These are phyloP conservation scores for Agapostemon virescens DNA, from an alignment of 2,888 invertebrate species.

Conservation along the genomic window DNA sequence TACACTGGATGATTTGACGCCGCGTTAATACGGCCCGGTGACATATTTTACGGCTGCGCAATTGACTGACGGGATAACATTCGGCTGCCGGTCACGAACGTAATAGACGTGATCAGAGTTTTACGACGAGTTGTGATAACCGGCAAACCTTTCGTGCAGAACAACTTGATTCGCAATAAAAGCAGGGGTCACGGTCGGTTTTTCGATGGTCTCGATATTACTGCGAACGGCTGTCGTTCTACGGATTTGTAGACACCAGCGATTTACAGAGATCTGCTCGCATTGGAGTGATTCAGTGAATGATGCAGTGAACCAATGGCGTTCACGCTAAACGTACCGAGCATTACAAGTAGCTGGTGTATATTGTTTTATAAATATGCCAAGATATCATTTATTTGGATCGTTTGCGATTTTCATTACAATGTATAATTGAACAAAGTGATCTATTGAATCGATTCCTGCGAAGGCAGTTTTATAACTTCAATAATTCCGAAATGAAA, in stretches of 20 bases:
- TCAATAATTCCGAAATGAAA: too few species aligned
- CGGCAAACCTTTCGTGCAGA: conserved; percentile 36
- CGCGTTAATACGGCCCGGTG: conserved; percentile 43
- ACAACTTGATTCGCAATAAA: conserved; percentile 30
- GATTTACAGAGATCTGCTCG: background rate
- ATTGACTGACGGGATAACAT: conserved; percentile 61
- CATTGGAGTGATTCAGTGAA: background rate
- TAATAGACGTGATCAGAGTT: conserved; percentile 62
- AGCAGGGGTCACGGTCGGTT: conserved; percentile 41
- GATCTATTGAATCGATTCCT: too few species aligned
- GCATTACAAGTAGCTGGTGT: too few species aligned
- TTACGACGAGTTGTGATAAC: conserved; percentile 55
- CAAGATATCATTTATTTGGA: too few species aligned
- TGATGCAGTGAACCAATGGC: background rate
- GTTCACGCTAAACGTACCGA: too few species aligned
- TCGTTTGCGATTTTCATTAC: too few species aligned
- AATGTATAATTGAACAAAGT: too few species aligned
- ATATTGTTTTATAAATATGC: too few species aligned
- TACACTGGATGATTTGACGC: conserved; percentile 24
- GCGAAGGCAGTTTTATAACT: too few species aligned
- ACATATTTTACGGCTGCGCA: conserved; percentile 51
- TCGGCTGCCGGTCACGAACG: conserved; percentile 61
- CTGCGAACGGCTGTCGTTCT: background rate
- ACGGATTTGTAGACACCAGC: background rate
- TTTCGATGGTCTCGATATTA: background rate